Base-by-base conservation (phyloP, 1,140 invertebrate genomes). In the Plodia interpunctella region DNA sequence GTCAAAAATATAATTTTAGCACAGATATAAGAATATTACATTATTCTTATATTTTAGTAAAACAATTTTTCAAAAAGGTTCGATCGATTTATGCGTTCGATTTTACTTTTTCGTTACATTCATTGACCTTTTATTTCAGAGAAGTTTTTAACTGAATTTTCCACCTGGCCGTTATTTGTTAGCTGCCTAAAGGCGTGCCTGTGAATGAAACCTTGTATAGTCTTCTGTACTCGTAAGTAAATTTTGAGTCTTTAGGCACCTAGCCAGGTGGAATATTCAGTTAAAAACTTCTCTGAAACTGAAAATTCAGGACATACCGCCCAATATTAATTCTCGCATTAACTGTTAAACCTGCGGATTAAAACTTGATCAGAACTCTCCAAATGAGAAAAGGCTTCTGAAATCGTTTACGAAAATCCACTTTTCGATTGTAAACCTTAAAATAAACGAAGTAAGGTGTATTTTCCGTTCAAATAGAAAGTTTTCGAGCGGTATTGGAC, bases 291-390 rank as follows among this genome's bases (percentile, higher is more conserved):
- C 3, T 13, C 13, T n/a, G 38, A 15, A 44, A 15, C 13, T 44
- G 5, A 44, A 32, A 15, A 44, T 44, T 44, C 38, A 10, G 38
- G 15, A 44, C 1, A 35, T 35, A 35, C n/a, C 15, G 15, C 2
- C 15, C 13, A 32, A 9, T 9, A 9, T 44, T 44, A 44, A 44
- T 44, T n/a, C 38, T 44, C 38, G 10, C 38, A 15, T 44, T 15
- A 44, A 13, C 3, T 13, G n/a, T 44, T 15, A 44, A 44, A 44
- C 38, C 38, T 44, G n/a, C n/a, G 38, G 38, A 44, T 44, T 44
- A 44, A 44, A 44, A 44, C 38, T 44, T 44, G 15, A 44, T 44
- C 38, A 44, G n/a, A 44, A 44, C 38, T 44, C 38, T 13, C 38
- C 15, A 44, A 44, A 44, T 44, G 38, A n/a, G 38, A 44, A 17